Evolutionary conservation across 2,797 vertebrate genomes (phyloP), one percentile per base, ranked within the genome.

Genomic region (Oophaga sylvatica): DNA sequence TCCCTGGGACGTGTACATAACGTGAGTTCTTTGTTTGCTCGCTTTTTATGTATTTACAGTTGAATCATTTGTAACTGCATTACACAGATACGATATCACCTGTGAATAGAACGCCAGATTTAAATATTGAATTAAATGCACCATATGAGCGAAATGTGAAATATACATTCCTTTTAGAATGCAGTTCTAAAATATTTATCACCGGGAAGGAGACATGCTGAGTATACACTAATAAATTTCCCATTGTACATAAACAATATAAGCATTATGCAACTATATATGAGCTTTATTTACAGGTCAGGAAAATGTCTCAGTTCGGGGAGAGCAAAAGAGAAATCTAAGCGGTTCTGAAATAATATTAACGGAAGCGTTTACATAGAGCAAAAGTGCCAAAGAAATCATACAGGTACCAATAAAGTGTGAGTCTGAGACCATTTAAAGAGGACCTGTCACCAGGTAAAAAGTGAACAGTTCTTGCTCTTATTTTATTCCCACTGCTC

Each of bases 281-380:
- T 68, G n/a, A 83, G 86, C 65, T 68, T 83, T 87, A 87, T 70
- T 87, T 87, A 84, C 81, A 87, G 86, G 80, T 87, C 86, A 82
- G n/a, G 16, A 62, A 17, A 81, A 48, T 75, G 57, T 45, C 19
- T 48, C 56, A 53, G 48, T 41, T 60, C 15, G 11, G 35, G 20
- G 57, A 62, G 82, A 7, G n/a, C 22, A 59, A 73, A 41, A 83
- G 48, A 19, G 11, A 84, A 75, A 41, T 9, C 22, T 45, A 62
- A 60, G 62, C 71, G 19, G 0, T 22, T 17, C 7, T 41, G 29
- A 77, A 84, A 84, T 76, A 45, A 62, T 62, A 84, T 77, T 20
- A 26, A 13, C 17, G 20, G 45, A 77, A 77, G 63, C 29, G 53
- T 84, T 65, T 77, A n/a, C 15, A 16, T 35, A 48, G 5, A 77